Evolutionary conservation across 2,113 vertebrate species (phyloP).

Genomic region (Brachirus orientalis): DNA sequence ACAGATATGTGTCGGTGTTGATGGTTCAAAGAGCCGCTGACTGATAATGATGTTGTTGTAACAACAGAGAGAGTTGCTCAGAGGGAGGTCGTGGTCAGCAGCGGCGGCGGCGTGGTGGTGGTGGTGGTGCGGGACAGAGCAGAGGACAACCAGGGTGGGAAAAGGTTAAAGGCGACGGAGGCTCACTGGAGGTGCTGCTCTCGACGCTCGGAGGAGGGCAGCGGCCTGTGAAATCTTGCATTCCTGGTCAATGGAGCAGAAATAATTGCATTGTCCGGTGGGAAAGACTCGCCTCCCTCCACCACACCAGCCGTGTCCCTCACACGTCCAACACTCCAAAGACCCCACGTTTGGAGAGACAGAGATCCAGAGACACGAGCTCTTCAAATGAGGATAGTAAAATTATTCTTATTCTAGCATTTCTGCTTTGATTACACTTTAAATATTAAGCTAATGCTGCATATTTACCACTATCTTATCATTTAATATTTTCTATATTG

Average conservation of each 20-base stretch:
- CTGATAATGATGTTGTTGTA: neutral
- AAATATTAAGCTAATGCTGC: too few relatives aligned
- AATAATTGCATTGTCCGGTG: slow-evolving; percentile 90
- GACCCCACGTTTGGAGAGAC: too few relatives aligned
- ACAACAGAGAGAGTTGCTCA: neutral
- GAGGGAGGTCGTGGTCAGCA: neutral
- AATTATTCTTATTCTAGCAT: too few relatives aligned
- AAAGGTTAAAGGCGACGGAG: slow-evolving; percentile 48
- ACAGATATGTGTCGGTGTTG: too few relatives aligned
- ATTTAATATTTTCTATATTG: too few relatives aligned
- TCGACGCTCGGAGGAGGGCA: slow-evolving; percentile 83
- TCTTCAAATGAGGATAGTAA: neutral
- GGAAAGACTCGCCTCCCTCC: slow-evolving; percentile 83
- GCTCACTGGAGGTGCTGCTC: slow-evolving; percentile 78
- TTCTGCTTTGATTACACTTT: too few relatives aligned
- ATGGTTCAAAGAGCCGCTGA: too few relatives aligned
- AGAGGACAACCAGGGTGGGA: slow-evolving; percentile 32
- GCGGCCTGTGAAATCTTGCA: slow-evolving; percentile 90
- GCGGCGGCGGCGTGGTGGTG: neutral
- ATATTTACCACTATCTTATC: too few relatives aligned
- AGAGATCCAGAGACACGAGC: too few relatives aligned
- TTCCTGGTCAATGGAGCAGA: slow-evolving; percentile 93
- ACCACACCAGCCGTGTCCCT: slow-evolving; percentile 68
- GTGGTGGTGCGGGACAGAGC: neutral
- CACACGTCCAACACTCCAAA: neutral